Evolutionary conservation across 23 tunicate genomes (phyloP), one percentile per base, ranked within the genome.

Genomic region (Trididemnum nubilum): DNA sequence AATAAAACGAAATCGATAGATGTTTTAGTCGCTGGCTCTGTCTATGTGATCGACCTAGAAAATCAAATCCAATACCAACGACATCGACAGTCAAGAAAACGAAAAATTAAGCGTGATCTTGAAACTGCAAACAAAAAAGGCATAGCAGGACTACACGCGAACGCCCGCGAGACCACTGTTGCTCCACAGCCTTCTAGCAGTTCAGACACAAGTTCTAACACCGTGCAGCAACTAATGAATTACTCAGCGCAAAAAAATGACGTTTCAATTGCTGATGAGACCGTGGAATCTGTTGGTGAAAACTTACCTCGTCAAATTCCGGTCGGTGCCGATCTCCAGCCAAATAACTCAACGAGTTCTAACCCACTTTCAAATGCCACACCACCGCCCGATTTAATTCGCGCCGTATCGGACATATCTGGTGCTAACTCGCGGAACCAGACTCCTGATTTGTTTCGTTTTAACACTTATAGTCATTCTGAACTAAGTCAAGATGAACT

Each of bases 11-110:
- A 80, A 52, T 49, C 79, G 5, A 72, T 85, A 0, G 90, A 88
- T 61, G 81, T 94, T 27, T 73, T 94, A 3, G 86, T 94, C 34
- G 94, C 98, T 49, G 98, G 98, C 4, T 70, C 89, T 0, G 80
- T 88, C 31, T 94, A 94, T 77, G 84, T 84, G 1, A 88, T 94
- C 51, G 98, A 94, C 82, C 88, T 94, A 22, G 90, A 88, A 80
- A 77, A 74, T 36, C 64, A 65, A 83, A 75, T 85, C 33, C 98
- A 94, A 39, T 88, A 77, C 57, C 90, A 88, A 70, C 83, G 89
- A 39, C 73, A 88, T 63, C 44, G 82, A 9, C 61, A 74, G 18
- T 88, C 98, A 0, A 75, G 98, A 65, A 88, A 88, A 54, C 63
- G 98, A 40, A 88, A 88, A 76, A 88, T 94, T n/a, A 94, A 88